Base-by-base conservation (phyloP, 1,140 invertebrate genomes). In the Hylaeus anthracinus region DNA sequence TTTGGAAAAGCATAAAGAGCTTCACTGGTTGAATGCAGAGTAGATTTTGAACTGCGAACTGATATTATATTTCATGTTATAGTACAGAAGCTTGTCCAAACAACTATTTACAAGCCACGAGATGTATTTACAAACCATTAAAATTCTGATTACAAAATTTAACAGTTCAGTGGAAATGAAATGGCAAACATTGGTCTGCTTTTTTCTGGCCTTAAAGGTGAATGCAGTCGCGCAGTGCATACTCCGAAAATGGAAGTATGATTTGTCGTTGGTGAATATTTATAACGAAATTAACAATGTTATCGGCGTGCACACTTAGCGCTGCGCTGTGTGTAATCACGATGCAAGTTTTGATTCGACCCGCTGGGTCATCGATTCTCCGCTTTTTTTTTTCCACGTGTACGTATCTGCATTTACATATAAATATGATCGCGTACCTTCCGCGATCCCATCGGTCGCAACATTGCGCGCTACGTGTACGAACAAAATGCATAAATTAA, bases 401-500 rank as follows among this genome's bases (percentile, higher is more conserved):
- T 56, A 71, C 72, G 72, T 72, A 70, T 63, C 65, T 67, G 48
- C 58, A 86, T 86, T 86, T 86, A 79, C 84, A 86, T 86, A 86
- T 84, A 86, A 86, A 86, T 86, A 86, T 85, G 79, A 64, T 69
- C 60, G 79, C 55, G 76, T 63, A 78, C 78, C 69, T 64, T 65
- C 79, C 61, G 39, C 69, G 53, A 78, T 81, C 58, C 78, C 66
- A 78, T 77, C 56, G 65, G 70, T 78, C 53, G 77, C 82, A 79
- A 77, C 71, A 81, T 74, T 66, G 72, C 72, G 48, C 61, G 78
- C 60, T 61, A 72, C 63, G 72, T 61, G 43, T 61, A 67, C 45
- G 69, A 83, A 79, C 76, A 74, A 77, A 82, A 85, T 78, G 81
- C 83, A 86, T 83, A 86, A 83, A 81, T 85, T 86, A 86, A 84